phyloP scores from a whole-genome alignment of 2,797 vertebrate species.

The Megaceryle alcyon region DNA sequence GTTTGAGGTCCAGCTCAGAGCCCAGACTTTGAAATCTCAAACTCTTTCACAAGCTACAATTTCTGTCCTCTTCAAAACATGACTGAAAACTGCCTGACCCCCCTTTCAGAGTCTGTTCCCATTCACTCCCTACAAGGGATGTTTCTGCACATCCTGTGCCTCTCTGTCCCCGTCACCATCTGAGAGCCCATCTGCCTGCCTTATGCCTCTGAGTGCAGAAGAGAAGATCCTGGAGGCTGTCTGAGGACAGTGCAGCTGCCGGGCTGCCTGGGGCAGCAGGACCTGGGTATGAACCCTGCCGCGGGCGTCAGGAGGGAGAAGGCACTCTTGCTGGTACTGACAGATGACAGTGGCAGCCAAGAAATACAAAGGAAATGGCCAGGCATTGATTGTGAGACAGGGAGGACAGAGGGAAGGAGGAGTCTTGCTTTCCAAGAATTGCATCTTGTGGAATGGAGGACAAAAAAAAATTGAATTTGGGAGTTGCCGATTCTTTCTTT shows the following conservation, averaged over 20 bases:
- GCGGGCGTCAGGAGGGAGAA: fast-evolving
- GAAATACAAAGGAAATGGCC: not conserved
- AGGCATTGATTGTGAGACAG: fast-evolving
- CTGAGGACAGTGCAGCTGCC: not conserved
- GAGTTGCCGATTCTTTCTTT: not conserved
- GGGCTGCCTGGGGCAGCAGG: not conserved
- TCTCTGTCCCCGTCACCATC: conserved; percentile 2
- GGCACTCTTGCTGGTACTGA: not conserved
- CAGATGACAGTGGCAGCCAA: not conserved
- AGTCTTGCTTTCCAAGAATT: not conserved
- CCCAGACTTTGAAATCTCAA: not conserved
- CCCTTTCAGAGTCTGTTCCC: not conserved
- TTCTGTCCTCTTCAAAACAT: not conserved
- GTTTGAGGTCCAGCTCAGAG: not conserved
- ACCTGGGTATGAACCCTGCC: not conserved
- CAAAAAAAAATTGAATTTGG: not conserved
- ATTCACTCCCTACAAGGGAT: not conserved
- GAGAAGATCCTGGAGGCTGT: not conserved
- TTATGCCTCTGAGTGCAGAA: not conserved
- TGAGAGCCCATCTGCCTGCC: conserved; percentile 42
- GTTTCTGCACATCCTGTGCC: conserved; percentile 19
- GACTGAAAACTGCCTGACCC: not conserved
- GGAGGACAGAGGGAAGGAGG: not conserved
- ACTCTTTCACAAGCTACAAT: fast-evolving
- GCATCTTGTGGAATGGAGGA: not conserved